Conservation (phyloP, 2,797 vertebrate genomes). For the Artibeus jamaicensis region DNA sequence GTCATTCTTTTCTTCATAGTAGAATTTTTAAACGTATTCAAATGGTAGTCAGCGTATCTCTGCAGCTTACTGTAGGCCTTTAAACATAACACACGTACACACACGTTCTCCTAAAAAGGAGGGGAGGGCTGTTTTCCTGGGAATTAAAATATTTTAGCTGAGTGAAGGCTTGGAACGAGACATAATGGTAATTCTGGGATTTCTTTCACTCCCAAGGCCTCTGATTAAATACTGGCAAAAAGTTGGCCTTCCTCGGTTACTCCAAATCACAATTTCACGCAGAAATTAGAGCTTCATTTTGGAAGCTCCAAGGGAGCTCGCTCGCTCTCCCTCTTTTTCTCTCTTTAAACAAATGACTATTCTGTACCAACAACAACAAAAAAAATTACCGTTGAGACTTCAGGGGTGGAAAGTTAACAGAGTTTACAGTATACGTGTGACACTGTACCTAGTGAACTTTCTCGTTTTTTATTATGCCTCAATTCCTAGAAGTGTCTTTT, state of each 20-base stretch:
- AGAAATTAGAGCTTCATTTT: constrained; percentile 3
- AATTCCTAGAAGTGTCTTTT: neutral
- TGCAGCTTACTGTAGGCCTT: neutral
- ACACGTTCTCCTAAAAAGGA: neutral
- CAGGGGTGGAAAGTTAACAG: neutral
- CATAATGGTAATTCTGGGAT: neutral
- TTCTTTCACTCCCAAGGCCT: neutral
- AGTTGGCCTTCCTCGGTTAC: neutral
- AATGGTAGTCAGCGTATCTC: neutral
- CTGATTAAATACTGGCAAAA: neutral
- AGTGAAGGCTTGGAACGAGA: neutral
- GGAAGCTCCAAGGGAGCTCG: neutral
- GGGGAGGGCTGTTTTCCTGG: neutral
- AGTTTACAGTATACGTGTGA: neutral
- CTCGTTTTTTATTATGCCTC: neutral
- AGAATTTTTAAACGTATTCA: neutral
- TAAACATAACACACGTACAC: neutral
- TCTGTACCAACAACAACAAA: neutral
- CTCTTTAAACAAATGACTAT: neutral
- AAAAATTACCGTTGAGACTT: neutral
- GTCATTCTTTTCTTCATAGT: neutral
- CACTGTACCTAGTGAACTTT: neutral
- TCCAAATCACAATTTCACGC: neutral
- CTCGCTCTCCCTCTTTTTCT: neutral
- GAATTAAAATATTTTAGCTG: neutral